Base-by-base conservation (phyloP, 2,797 vertebrate genomes). In the Tolypeutes matacus region DNA sequence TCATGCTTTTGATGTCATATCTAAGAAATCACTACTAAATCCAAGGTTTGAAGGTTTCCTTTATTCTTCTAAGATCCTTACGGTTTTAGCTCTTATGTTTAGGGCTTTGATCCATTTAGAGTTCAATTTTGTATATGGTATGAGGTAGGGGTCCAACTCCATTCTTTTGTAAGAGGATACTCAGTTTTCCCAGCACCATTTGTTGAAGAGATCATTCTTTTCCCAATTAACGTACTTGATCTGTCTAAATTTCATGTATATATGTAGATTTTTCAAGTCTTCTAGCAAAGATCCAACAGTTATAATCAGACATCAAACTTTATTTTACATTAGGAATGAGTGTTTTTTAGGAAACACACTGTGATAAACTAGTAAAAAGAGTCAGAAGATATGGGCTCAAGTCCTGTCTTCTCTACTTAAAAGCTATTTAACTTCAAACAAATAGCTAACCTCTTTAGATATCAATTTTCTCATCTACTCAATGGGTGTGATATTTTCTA, bases 331-430 rank as follows among this genome's bases (percentile, higher is more conserved):
- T 72, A 65, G 13, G 25, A 85, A 58, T 84, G 62, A 39, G 51
- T 93, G 8, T 70, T 76, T 76, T 88, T 75, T 95, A 23, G 60
- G 80, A 96, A 95, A 70, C 9, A 34, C 11, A 36, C 10, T 76
- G 12, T 60, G 27, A 72, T 72, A 75, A 94, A 46, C 49, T 76
- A 72, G 36, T 85, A n/a, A 29, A 62, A 75, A 84, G 31, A 84
- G 4, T 17, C 8, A 27, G 64, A 95, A 73, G 86, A n/a, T 46
- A 53, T 0, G 18, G 36, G 6, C 53, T 62, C 42, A 89, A 36
- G 56, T 76, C 20, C 36, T 92, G 15, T 83, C 34, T 75, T 81
- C 39, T 77, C 11, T 1, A 31, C 36, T 49, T 39, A 25, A 92
- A 92, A 78, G 56, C 34, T 81, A 80, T 83, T 42, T 58, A 77